Evolutionary conservation across 2,797 vertebrate genomes (phyloP).

Genomic region (Spinus pinus): DNA sequence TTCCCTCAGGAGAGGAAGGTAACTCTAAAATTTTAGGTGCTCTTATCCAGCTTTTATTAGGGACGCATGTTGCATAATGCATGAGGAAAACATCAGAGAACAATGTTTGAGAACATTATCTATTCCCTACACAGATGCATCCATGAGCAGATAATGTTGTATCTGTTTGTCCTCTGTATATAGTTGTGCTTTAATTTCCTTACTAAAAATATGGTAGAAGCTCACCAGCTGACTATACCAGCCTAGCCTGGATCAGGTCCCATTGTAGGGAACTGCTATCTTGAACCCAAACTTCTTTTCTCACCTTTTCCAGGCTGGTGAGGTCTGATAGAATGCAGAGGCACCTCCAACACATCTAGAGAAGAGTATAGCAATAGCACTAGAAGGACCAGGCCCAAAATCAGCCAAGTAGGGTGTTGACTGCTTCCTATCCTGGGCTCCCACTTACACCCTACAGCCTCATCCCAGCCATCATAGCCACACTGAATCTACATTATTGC

Average conservation of each 20-base stretch:
- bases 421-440: not conserved
- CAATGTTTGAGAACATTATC: slow-evolving; percentile 16
- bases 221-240: not conserved
- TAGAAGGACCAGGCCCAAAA: not conserved
- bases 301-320: not conserved
- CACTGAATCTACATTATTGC: not conserved
- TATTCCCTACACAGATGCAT: not conserved
- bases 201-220: not conserved
- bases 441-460: not conserved
- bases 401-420: fast-evolving
- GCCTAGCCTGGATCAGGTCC: not conserved
- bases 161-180: not conserved
- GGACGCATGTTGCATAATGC: slow-evolving; percentile 45
- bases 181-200: not conserved
- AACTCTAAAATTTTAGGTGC: slow-evolving; percentile 23
- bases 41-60: slow-evolving; percentile 25
- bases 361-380: not conserved
- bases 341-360: not conserved
- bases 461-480: not conserved
- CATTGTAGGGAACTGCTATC: not conserved
- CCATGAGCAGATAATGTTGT: not conserved
- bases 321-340: not conserved
- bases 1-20: slow-evolving; percentile 30
- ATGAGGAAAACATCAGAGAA: slow-evolving; percentile 36
- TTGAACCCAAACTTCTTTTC: not conserved